Conservation (phyloP, 2,888 invertebrate genomes). For the Xanthia icteritia region DNA sequence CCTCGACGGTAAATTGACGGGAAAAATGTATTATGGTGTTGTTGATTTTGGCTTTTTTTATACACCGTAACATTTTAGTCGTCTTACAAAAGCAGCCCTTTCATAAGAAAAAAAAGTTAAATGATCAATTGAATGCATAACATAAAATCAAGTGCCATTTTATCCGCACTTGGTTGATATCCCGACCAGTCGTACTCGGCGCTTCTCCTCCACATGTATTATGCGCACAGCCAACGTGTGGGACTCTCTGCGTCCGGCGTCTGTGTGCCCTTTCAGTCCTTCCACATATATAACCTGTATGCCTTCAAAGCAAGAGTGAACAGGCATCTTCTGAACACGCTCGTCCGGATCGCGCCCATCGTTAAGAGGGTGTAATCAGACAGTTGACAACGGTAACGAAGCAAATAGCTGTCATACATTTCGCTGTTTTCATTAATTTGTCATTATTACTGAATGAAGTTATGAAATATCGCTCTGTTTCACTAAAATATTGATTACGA, state of each 20-base stretch:
- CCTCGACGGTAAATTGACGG: constrained; percentile 24
- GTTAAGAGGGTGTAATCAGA: not conserved
- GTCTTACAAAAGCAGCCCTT: too few relatives aligned
- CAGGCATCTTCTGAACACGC: too few relatives aligned
- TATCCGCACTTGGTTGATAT: not conserved
- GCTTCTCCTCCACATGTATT: not conserved
- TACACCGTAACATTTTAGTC: too few relatives aligned
- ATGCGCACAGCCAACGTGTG: not conserved
- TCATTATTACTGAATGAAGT: not conserved
- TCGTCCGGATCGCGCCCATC: too few relatives aligned
- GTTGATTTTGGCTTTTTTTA: not conserved
- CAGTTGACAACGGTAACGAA: not conserved
- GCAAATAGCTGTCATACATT: not conserved
- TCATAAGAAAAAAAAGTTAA: too few relatives aligned
- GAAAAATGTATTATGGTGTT: constrained; percentile 13
- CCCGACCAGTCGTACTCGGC: not conserved
- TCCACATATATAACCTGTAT: not conserved
- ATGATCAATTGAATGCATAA: not conserved
- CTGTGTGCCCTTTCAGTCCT: not conserved
- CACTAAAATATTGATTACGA: not conserved
- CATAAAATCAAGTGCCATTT: constrained; percentile 1
- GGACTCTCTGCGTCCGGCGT: too few relatives aligned
- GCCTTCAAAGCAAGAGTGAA: not conserved
- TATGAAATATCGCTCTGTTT: not conserved
- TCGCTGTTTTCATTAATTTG: not conserved